Evolutionary conservation across 1,140 invertebrate genomes (phyloP).

Genomic region (Sinella curviseta): DNA sequence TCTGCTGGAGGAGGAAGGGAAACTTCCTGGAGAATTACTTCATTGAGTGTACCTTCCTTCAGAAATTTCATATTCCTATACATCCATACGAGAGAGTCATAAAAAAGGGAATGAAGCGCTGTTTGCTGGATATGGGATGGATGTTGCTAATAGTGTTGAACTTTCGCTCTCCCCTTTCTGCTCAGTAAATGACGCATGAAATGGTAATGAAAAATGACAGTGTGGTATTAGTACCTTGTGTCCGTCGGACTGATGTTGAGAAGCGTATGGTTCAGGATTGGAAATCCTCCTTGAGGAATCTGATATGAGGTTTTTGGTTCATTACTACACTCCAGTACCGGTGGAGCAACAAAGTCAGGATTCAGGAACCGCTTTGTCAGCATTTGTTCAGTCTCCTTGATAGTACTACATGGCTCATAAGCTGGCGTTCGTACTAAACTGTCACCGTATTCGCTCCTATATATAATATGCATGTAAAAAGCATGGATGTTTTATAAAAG

Average conservation of each 20-base stretch:
- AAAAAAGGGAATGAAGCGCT: no score
- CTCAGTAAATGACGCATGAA: no score
- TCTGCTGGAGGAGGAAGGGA: slow-evolving; percentile 39
- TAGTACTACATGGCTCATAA: slow-evolving; percentile 73
- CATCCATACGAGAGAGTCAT: slow-evolving; percentile 5
- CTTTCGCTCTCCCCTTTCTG: no score
- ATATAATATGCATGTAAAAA: slow-evolving; percentile 29
- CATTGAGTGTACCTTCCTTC: slow-evolving; percentile 41
- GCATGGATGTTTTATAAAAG: no score
- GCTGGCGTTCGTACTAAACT: slow-evolving; percentile 72
- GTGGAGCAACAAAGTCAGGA: slow-evolving; percentile 75
- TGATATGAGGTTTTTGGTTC: slow-evolving; percentile 40
- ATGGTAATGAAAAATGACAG: no score
- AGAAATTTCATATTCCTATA: slow-evolving; percentile 45
- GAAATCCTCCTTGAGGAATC: slow-evolving; percentile 63
- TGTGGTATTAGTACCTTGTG: slow-evolving; percentile 42
- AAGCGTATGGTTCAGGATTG: slow-evolving; percentile 71
- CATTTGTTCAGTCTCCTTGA: slow-evolving; percentile 69
- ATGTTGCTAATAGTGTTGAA: no score
- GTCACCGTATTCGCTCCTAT: slow-evolving; percentile 62
- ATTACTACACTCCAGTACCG: slow-evolving; percentile 68
- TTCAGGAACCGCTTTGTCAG: slow-evolving; percentile 71
- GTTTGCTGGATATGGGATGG: no score
- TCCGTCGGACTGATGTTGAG: slow-evolving; percentile 73
- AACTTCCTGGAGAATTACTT: slow-evolving; percentile 43